phyloP scores from a whole-genome alignment of 2,113 vertebrate genomes.

The Regulus satrapa region DNA sequence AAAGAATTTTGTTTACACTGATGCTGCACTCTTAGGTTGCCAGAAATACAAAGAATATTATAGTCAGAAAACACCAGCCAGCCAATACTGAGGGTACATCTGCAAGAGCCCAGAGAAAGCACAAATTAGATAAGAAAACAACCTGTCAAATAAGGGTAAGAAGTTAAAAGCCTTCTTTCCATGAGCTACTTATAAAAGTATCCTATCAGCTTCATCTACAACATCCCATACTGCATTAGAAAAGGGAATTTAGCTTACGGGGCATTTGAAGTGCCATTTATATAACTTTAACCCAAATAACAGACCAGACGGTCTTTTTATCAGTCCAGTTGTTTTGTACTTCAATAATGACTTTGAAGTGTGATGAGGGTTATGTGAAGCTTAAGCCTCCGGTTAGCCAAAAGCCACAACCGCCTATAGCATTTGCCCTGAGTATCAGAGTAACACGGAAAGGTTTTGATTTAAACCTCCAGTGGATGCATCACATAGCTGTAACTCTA shows the following conservation, averaged over 20 bases:
- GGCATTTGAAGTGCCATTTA: background rate
- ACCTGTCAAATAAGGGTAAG: background rate
- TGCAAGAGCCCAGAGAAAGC: background rate
- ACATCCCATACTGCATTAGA: background rate
- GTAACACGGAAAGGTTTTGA: background rate
- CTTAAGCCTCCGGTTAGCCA: background rate
- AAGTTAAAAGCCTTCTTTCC: background rate
- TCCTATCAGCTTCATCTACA: background rate
- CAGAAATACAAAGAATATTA: background rate
- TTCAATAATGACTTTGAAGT: background rate
- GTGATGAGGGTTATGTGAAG: background rate
- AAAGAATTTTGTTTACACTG: background rate
- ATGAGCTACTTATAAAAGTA: background rate
- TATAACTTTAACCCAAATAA: background rate
- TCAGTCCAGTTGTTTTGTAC: background rate
- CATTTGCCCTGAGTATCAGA: background rate
- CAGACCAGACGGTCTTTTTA: background rate
- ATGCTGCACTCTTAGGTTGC: background rate
- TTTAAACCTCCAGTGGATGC: background rate
- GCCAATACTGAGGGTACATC: background rate
- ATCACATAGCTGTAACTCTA: conserved; percentile 15
- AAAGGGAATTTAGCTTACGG: background rate
- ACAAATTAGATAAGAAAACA: background rate
- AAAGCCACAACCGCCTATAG: background rate
- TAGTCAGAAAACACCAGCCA: background rate